Evolutionary conservation across 2,113 vertebrate genomes (phyloP), one percentile per base, ranked within the genome.

Genomic region (Dermatemys mawii): DNA sequence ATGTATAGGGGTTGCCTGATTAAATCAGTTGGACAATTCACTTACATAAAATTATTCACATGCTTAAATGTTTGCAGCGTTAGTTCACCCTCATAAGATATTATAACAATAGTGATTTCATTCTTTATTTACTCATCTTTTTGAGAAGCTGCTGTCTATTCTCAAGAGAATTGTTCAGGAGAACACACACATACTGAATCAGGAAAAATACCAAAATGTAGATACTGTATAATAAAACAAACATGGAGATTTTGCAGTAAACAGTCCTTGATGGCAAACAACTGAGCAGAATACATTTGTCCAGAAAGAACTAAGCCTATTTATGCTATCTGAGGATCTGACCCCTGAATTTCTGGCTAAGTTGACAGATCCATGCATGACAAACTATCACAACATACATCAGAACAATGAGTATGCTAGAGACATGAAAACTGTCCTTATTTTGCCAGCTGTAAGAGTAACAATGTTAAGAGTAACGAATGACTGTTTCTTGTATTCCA

Each of bases 361-460:
- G 1, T 79, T 26, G 4, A 4, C 0, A 0, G 67, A 50, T 91
- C 92, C 83, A 60, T 0, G 83, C 51, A 85, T 17, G 7, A 49
- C n/a, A n/a, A 80, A 11, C 29, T 54, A 7, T 27, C 75, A n/a
- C 4, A 53, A 8, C 1, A 29, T 49, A 78, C 53, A 16, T 49
- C 21, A 22, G 46, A 17, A 35, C 1, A 4, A 2, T 35, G 60
- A 55, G 24, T 26, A 63, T n/a, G 60, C 60, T 63, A 63, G 32
- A 63, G 60, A n/a, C 16, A 63, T n/a, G 13, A 35, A 29, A 63
- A 63, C 60, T 88, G 82, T 76, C 75, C 29, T 78, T 86, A 51
- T 83, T 51, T 46, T 82, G 86, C 75, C 5, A 29, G 49, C 82
- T 83, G 35, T 2, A 48, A 48, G 48, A 48, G 48, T 48, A 48